Base-by-base conservation (phyloP, 2,113 vertebrate genomes). In the Lethenteron reissneri region DNA sequence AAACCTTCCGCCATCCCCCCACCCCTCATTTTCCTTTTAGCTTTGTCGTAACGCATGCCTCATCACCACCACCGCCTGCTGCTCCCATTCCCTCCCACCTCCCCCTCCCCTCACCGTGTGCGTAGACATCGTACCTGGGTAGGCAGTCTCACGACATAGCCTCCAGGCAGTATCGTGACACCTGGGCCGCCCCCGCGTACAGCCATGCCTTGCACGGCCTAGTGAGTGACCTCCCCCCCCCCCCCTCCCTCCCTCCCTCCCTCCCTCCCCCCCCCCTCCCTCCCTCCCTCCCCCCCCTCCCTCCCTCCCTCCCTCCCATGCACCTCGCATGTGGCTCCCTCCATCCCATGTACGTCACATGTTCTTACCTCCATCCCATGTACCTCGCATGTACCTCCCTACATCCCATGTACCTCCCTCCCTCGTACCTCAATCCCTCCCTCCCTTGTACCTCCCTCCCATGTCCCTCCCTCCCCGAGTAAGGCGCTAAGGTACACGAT, bases 111-210 rank as follows among this genome's bases (percentile, higher is more conserved):
- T 25, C 25, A 68, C 64, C 64, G n/a, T 25, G 25, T 68, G 25
- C 64, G 25, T 25, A 68, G 64, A 68, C 25, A 25, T 10, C 64
- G n/a, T 25, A 68, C n/a, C 64, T 68, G 64, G 64, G n/a, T 68
- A 68, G 64, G 64, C 64, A 17, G 64, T 25, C n/a, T n/a, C 25
- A 68, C 25, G 64, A 68, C 25, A n/a, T 68, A 68, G 25, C 64
- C 25, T n/a, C n/a, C 64, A 68, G 64, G 64, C 64, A 68, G n/a
- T 68, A 12, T 68, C 64, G 64, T 25, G 64, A 68, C 64, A 10
- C 64, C 9, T 68, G 8, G 64, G n/a, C 25, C n/a, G 64, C n/a
- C n/a, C n/a, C 64, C 25, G 64, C 64, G 25, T 68, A 68, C 64
- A 17, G n/a, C 64, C 12, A 25, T 41, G 41, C 41, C 41, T 41